Conservation (phyloP, 2,888 invertebrate species). For the Drosophila maculinotata region DNA sequence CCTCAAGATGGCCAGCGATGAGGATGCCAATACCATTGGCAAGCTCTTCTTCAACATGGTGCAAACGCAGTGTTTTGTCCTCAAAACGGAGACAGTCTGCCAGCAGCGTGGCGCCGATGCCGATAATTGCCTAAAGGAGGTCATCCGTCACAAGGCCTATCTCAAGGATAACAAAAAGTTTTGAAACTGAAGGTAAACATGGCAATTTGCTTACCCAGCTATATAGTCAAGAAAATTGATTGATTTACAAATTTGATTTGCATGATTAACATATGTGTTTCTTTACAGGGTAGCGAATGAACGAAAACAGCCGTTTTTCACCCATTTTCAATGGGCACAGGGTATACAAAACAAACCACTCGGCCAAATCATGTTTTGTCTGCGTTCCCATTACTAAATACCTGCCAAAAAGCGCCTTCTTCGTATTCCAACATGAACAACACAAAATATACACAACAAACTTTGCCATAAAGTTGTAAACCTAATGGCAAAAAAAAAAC, state of each 20-base stretch:
- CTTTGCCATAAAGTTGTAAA: conserved; percentile 48
- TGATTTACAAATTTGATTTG: too few species aligned
- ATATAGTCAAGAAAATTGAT: too few species aligned
- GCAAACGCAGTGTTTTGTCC: conserved; percentile 96
- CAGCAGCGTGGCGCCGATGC: conserved; percentile 88
- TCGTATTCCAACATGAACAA: conserved; percentile 4
- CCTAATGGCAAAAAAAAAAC: conserved; percentile 25
- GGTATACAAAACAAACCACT: neutral
- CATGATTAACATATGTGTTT: too few species aligned
- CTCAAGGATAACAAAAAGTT: conserved; percentile 89
- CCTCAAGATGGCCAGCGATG: conserved; percentile 93
- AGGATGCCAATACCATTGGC: conserved; percentile 95
- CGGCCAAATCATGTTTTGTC: conserved; percentile 9
- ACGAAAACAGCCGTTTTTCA: neutral
- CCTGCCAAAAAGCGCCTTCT: conserved; percentile 32
- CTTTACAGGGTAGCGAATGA: neutral
- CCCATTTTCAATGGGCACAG: too few species aligned
- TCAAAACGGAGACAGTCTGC: conserved; percentile 92
- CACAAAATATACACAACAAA: neutral
- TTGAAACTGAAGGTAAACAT: conserved; percentile 61
- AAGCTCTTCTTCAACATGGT: conserved; percentile 97
- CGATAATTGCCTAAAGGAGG: conserved; percentile 88
- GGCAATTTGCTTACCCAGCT: too few species aligned
- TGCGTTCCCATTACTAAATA: conserved; percentile 16
- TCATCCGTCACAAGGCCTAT: conserved; percentile 89